Conservation (phyloP, 2,797 vertebrate species). For the Lagodon rhomboides region DNA sequence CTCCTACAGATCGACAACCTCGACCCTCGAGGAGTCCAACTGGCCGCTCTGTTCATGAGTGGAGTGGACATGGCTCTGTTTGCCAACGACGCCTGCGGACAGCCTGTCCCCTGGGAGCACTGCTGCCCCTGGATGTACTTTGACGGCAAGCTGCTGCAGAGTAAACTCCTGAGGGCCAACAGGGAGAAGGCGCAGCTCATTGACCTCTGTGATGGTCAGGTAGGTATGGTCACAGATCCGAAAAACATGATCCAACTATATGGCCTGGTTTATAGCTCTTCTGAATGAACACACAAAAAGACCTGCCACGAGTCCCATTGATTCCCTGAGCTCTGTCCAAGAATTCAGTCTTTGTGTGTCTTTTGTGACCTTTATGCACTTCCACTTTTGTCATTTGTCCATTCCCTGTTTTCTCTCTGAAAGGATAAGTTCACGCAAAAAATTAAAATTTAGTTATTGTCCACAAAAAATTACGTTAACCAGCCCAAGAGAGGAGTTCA, state of each 20-base stretch:
- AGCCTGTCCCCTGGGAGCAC: conserved; percentile 97
- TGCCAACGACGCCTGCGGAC: conserved; percentile 94
- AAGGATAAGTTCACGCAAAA: too few relatives aligned
- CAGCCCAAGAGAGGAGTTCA: too few relatives aligned
- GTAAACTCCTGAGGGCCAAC: conserved; percentile 93
- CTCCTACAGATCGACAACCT: conserved; percentile 93
- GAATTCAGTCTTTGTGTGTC: background rate
- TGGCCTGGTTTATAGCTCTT: background rate
- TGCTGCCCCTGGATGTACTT: conserved; percentile 99
- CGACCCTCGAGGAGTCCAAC: conserved; percentile 93
- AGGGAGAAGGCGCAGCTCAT: conserved; percentile 95
- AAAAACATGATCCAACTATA: background rate
- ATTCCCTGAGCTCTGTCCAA: background rate
- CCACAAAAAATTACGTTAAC: too few relatives aligned
- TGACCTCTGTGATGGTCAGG: conserved; percentile 99
- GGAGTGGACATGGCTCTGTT: conserved; percentile 97
- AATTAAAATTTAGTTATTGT: too few relatives aligned
- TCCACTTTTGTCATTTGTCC: background rate
- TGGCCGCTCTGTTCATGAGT: conserved; percentile 96
- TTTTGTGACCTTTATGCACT: background rate
- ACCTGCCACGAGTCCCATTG: background rate
- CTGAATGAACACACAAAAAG: background rate
- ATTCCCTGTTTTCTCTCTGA: background rate
- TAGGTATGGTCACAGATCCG: conserved; percentile 70
- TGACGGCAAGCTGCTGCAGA: conserved; percentile 96